Conservation (phyloP, 2,888 invertebrate genomes). For the Sturmia bella region DNA sequence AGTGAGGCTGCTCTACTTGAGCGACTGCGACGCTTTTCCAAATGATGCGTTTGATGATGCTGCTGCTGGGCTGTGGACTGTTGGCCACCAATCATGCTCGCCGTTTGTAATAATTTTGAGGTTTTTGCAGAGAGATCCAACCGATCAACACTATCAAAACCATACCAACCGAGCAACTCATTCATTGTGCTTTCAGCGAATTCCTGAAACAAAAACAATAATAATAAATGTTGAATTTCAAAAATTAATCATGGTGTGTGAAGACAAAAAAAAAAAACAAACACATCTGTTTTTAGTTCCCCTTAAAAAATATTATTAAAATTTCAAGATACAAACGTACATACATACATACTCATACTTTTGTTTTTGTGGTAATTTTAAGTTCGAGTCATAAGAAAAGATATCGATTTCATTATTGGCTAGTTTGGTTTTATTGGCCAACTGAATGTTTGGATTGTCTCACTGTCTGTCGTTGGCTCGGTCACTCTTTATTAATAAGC, state of each 20-base stretch:
- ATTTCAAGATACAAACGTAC: slow-evolving; percentile 34
- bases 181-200: slow-evolving; percentile 97
- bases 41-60: slow-evolving; percentile 64
- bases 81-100: slow-evolving; percentile 73
- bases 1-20: slow-evolving; percentile 72
- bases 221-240: background rate
- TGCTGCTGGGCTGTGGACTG: slow-evolving; percentile 72
- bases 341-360: background rate
- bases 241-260: slow-evolving; percentile 25
- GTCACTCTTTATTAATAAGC: slow-evolving; percentile 58
- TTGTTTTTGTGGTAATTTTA: slow-evolving; percentile 47
- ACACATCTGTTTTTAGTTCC: slow-evolving; percentile 60
- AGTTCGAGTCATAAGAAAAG: slow-evolving; percentile 35
- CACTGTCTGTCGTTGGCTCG: background rate
- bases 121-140: slow-evolving; percentile 81
- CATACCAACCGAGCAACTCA: slow-evolving; percentile 95
- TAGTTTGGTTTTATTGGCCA: slow-evolving; percentile 30
- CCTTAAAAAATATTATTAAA: slow-evolving; percentile 31
- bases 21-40: slow-evolving; percentile 74
- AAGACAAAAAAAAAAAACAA: background rate
- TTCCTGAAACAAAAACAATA: slow-evolving; percentile 84
- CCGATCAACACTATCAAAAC: slow-evolving; percentile 89
- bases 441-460: slow-evolving; percentile 28
- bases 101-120: slow-evolving; percentile 77
- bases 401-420: slow-evolving; percentile 50